phyloP scores from a whole-genome alignment of 1,140 invertebrate species.

The Lepidurus apus region DNA sequence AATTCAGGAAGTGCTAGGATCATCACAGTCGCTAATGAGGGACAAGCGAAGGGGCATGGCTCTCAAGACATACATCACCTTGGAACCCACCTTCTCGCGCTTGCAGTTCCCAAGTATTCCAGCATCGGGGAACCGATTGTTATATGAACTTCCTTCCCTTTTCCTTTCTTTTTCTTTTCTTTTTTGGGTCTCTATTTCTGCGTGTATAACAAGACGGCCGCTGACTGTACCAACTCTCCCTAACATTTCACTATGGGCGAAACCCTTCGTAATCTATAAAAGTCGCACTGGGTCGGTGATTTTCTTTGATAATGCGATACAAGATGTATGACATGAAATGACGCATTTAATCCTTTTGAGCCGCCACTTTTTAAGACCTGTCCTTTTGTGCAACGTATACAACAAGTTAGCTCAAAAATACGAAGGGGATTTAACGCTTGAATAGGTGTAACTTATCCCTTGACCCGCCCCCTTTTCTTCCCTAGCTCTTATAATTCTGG shows the following conservation, averaged over 20 bases:
- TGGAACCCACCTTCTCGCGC: slow-evolving; percentile 11
- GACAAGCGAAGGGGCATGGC: slow-evolving; percentile 15
- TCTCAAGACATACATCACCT: slow-evolving; percentile 4
- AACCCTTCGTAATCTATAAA: background rate
- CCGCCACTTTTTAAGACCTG: slow-evolving; percentile 5
- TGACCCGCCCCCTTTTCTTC: slow-evolving; percentile 4
- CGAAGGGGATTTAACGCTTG: slow-evolving; percentile 6
- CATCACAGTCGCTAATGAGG: slow-evolving; percentile 21
- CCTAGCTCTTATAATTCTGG: background rate
- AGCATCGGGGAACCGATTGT: background rate
- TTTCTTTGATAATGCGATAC: slow-evolving; percentile 12
- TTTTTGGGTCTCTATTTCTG: background rate
- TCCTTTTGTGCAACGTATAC: background rate
- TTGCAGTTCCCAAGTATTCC: background rate
- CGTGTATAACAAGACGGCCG: background rate
- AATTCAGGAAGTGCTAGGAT: slow-evolving; percentile 19
- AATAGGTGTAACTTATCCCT: slow-evolving; percentile 8
- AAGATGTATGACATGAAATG: slow-evolving; percentile 19
- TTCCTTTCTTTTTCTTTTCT: background rate
- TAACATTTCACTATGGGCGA: background rate
- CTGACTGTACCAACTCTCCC: background rate
- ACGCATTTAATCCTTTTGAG: slow-evolving; percentile 11
- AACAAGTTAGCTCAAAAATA: slow-evolving; percentile 1
- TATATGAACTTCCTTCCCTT: slow-evolving; percentile 3
- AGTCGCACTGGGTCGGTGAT: slow-evolving; percentile 12